Evolutionary conservation across 37 sponge, comb jelly and placozoan species (phyloP), one percentile per base, ranked within the genome.

Genomic region (Aplysina aerophoba): DNA sequence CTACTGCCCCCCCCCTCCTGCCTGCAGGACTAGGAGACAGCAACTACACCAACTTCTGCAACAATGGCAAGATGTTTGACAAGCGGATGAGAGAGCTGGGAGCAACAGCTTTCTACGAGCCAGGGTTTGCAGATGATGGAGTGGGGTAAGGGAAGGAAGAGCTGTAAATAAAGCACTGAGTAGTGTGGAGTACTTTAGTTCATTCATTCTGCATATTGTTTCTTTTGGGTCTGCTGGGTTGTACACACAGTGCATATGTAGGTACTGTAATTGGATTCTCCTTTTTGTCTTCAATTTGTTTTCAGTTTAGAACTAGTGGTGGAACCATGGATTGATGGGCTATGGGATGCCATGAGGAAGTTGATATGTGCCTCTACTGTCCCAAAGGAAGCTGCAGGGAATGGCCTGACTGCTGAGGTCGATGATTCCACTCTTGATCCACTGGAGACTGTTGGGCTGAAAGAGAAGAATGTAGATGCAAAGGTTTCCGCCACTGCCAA

Each of bases 31-130:
- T 99, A 11, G 99, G 99, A 58, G 99, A 99, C 80, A 85, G 91
- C 28, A 99, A 99, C 85, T 99, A 99, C 81, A 85, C 90, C 71
- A 95, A 99, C 66, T 99, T 97, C 81, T 97, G 99, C 53, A 93
- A 92, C 81, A 94, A 95, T 89, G 94, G 97, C 31, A 97, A 96
- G 83, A 80, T 66, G 67, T 63, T 99, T 74, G 79, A 93, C 59
- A 73, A 84, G 87, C 83, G 94, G 60, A 64, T 97, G 79, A 38
- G 72, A 40, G 91, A 90, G 50, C 67, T 94, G 12, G 91, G 91
- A 34, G 93, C 93, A 35, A 72, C 30, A 25, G 77, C 86, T 0
- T 99, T 99, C 81, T 91, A 94, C 82, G 90, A 87, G 40, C 60
- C 93, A 3, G 97, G 93, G 21, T 97, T 73, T 87, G 97, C 97